These are phyloP conservation scores for Mythimna pallens DNA, from an alignment of 2,888 invertebrate genomes.

Conservation along the genomic window DNA sequence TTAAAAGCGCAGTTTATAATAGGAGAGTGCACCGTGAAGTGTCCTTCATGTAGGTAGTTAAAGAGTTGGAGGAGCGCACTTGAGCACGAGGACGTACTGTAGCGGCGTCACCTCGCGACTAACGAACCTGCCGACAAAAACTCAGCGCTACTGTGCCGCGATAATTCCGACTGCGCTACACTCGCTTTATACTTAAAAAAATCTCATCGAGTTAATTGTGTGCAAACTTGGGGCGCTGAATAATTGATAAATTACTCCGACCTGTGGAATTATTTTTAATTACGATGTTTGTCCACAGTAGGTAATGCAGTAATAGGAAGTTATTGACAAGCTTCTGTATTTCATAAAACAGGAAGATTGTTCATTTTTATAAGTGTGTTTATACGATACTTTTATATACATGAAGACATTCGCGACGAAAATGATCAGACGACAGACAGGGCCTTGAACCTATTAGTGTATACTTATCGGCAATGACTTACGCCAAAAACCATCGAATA, in stretches of 20 bases:
- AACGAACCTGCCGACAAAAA: constrained; percentile 89
- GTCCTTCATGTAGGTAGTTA: constrained; percentile 91
- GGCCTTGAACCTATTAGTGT: constrained; percentile 19
- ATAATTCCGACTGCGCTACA: constrained; percentile 64
- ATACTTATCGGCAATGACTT: constrained; percentile 51
- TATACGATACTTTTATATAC: background rate
- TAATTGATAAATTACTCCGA: constrained; percentile 61
- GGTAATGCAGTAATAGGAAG: constrained; percentile 1
- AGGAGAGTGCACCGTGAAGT: constrained; percentile 88
- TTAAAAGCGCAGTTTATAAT: constrained; percentile 91
- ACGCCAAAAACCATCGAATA: constrained; percentile 66
- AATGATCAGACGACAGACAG: background rate
- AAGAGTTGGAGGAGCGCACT: constrained; percentile 89
- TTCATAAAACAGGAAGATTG: background rate
- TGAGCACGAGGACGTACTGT: constrained; percentile 87
- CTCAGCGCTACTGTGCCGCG: constrained; percentile 74
- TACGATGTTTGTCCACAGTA: constrained; percentile 33
- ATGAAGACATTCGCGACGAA: background rate
- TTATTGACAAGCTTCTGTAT: constrained; percentile 4
- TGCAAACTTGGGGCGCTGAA: constrained; percentile 62
- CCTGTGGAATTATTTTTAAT: constrained; percentile 53
- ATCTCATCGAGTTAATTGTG: constrained; percentile 73
- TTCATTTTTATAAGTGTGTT: background rate
- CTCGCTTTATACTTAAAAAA: constrained; percentile 74
- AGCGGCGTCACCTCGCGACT: constrained; percentile 87